Base-by-base conservation (phyloP, 2,797 vertebrate species). In the Sternarchorhynchus goeldii region DNA sequence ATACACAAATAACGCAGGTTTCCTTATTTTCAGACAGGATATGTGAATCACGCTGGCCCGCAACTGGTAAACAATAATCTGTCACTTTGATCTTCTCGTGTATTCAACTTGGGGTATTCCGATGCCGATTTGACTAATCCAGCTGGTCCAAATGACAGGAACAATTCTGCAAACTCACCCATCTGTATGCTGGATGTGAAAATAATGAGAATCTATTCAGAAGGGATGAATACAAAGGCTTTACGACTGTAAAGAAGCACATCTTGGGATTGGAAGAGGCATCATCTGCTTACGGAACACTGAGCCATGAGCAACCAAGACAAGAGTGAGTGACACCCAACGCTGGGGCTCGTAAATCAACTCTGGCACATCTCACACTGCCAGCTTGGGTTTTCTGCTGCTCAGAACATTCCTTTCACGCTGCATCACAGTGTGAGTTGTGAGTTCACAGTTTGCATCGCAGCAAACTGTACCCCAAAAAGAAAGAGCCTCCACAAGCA, bases 221-320 rank as follows among this genome's bases (percentile, higher is more conserved):
- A n/a, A 21, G 31, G 41, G 39, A 36, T 36, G 39, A 25, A 60
- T 53, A 68, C 53, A 55, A 50, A 74, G 45, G 5, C 58, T 60
- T 66, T 18, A 66, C n/a, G 25, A 68, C 20, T 60, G 62, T 67
- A 31, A 79, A 68, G 58, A 31, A 75, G 73, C 83, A 85, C 80
- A 81, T 78, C 89, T 90, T 89, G 85, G 91, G 90, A 92, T 87
- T 90, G 83, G 77, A 85, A 89, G 82, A 32, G 57, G 84, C 85
- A 86, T 83, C 79, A 34, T 84, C 84, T 83, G 80, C 90, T 91
- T 90, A 91, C 82, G 86, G 84, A 88, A 83, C 75, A 73, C 83
- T 69, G 66, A 36, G n/a, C 41, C 12, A 29, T 53, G 20, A 68
- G 55, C 32, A 29, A 65, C 45, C 45, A 50, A 50, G 45, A 50